Conservation (phyloP, 2,113 vertebrate species). For the Condylura cristata region DNA sequence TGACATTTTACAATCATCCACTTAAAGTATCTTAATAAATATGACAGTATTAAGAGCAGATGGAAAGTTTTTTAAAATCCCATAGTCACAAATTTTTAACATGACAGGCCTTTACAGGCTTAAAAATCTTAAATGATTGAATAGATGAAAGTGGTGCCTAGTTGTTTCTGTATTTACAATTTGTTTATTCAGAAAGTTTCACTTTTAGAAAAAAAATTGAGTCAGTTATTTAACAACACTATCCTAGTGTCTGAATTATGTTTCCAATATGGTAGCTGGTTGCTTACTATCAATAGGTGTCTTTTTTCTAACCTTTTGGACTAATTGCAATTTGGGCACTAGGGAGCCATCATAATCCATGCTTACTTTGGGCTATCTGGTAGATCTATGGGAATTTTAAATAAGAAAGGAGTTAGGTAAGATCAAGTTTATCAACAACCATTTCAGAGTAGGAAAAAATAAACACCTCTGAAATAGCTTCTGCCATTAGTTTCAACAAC, state of each 20-base stretch:
- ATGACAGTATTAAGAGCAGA: slow-evolving; percentile 65
- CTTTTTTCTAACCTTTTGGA: slow-evolving; percentile 37
- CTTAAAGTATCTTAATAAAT: slow-evolving; percentile 67
- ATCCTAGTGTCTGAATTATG: not conserved
- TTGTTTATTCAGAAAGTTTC: not conserved
- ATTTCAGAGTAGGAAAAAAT: not conserved
- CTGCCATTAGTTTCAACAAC: slow-evolving; percentile 51
- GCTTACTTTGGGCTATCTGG: not conserved
- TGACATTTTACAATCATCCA: slow-evolving; percentile 70
- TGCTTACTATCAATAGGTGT: not conserved
- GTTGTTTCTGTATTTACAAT: slow-evolving; percentile 25
- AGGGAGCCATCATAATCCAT: not conserved
- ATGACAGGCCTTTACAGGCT: not conserved
- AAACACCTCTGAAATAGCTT: not conserved
- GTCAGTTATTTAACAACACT: not conserved
- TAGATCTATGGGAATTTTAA: slow-evolving; percentile 35
- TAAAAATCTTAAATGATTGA: slow-evolving; percentile 18
- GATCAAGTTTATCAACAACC: not conserved
- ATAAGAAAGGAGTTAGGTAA: not conserved
- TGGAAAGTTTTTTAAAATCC: slow-evolving; percentile 24
- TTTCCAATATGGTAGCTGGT: not conserved
- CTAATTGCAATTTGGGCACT: not conserved
- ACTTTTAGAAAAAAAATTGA: slow-evolving; percentile 39
- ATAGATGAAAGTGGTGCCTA: not conserved
- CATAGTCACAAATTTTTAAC: not conserved